Percentiles rank a stretch among this genome's conserved stretches.
Evolutionary conservation across 2,888 invertebrate genomes (phyloP).

Genomic region (Leptura quadrifasciata): DNA sequence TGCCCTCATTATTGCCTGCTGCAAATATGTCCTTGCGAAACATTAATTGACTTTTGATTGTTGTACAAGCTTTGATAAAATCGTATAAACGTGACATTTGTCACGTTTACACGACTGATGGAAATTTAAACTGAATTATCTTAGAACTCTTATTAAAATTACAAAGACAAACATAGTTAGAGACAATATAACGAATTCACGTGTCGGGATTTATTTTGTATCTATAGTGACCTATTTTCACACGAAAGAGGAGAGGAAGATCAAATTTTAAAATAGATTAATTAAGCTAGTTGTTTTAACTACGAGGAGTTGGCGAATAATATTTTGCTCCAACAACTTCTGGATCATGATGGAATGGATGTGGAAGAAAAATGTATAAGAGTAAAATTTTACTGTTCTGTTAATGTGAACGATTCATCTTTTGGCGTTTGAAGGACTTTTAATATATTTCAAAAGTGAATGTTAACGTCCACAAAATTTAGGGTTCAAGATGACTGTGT

Average conservation of each 20-base stretch:
- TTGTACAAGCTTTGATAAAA: not conserved
- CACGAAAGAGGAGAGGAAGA: not conserved
- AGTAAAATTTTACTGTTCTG: no score
- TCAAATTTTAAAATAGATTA: not conserved
- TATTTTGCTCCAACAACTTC: no score
- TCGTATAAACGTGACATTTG: not conserved
- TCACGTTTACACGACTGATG: not conserved
- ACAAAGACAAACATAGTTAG: not conserved
- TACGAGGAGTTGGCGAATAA: no score
- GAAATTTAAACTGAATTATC: not conserved
- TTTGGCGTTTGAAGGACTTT: no score
- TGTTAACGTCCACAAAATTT: no score
- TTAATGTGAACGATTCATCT: no score
- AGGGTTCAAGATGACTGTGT: no score
- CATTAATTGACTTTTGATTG: not conserved
- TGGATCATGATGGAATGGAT: no score
- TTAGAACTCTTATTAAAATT: not conserved
- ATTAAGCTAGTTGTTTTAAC: no score
- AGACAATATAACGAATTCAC: not conserved
- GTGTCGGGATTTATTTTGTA: not conserved
- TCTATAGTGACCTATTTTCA: not conserved
- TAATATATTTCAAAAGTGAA: no score
- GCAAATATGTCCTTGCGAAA: not conserved
- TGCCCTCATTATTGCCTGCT: not conserved
- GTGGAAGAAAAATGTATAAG: no score